phyloP scores from a whole-genome alignment of 2,888 invertebrate genomes.

The Diachrysia chrysitis region DNA sequence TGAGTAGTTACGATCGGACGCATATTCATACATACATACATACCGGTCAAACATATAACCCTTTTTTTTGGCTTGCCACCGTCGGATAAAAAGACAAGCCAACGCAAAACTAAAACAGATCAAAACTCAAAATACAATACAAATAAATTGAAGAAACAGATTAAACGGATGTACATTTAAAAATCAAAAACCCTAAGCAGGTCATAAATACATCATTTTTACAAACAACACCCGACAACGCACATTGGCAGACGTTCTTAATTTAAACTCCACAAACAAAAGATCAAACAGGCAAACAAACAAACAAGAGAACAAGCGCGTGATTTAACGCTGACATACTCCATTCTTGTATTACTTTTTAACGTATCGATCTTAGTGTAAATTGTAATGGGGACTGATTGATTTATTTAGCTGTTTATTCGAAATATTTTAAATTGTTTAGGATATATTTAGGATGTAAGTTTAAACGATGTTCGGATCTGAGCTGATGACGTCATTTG shows the following conservation, averaged over 20 bases:
- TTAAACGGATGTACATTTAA: constrained; percentile 26
- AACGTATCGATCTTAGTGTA: constrained; percentile 77
- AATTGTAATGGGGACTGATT: constrained; percentile 81
- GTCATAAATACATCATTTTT: constrained; percentile 58
- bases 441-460: constrained; percentile 15
- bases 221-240: constrained; percentile 52
- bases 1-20: too few species aligned
- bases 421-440: constrained; percentile 64
- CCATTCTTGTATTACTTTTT: constrained; percentile 60
- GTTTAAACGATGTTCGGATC: background rate
- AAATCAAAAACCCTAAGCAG: constrained; percentile 25
- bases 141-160: constrained; percentile 26
- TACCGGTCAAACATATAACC: too few species aligned
- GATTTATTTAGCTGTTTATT: constrained; percentile 72
- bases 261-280: constrained; percentile 63
- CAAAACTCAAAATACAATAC: background rate
- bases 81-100: background rate
- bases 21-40: too few species aligned
- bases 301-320: constrained; percentile 68
- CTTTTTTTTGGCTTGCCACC: too few species aligned
- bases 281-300: constrained; percentile 62
- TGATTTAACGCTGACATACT: constrained; percentile 78
- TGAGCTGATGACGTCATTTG: background rate
- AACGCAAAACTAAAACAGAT: background rate
- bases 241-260: constrained; percentile 64